phyloP scores from a whole-genome alignment of 2,888 invertebrate species.

The Ophion costatus region DNA sequence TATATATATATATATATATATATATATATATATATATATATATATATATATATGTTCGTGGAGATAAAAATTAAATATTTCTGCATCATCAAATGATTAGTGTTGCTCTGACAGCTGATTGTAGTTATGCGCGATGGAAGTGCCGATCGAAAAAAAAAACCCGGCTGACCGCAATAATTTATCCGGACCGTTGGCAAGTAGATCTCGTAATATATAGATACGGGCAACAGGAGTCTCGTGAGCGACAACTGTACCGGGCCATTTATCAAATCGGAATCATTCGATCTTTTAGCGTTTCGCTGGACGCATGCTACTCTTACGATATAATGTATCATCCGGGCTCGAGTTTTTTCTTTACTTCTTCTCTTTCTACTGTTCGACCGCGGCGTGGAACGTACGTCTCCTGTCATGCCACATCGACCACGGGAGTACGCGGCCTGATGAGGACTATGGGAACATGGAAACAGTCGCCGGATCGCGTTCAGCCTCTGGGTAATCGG shows the following conservation, averaged over 20 bases:
- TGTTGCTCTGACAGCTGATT: too few species aligned
- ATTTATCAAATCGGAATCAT: constrained; percentile 60
- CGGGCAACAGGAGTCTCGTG: constrained; percentile 17
- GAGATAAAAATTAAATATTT: too few species aligned
- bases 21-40: too few species aligned
- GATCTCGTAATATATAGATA: background rate
- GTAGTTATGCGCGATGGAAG: too few species aligned
- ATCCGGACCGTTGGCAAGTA: too few species aligned
- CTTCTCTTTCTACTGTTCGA: constrained; percentile 8
- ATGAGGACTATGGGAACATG: background rate
- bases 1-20: too few species aligned
- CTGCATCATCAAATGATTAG: too few species aligned
- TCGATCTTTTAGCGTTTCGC: constrained; percentile 46
- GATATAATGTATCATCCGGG: constrained; percentile 49
- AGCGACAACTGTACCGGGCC: constrained; percentile 39
- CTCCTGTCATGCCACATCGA: constrained; percentile 34
- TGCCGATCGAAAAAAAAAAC: too few species aligned
- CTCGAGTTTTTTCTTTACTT: constrained; percentile 13
- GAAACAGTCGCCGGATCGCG: constrained; percentile 6
- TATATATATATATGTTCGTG: too few species aligned
- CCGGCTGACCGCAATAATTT: too few species aligned
- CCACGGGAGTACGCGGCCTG: background rate
- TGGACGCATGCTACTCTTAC: constrained; percentile 6
- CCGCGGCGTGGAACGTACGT: constrained; percentile 4
- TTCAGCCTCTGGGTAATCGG: too few species aligned